Evolutionary conservation across 2,888 invertebrate species (phyloP).

Genomic region (Amblyjoppa proteus): DNA sequence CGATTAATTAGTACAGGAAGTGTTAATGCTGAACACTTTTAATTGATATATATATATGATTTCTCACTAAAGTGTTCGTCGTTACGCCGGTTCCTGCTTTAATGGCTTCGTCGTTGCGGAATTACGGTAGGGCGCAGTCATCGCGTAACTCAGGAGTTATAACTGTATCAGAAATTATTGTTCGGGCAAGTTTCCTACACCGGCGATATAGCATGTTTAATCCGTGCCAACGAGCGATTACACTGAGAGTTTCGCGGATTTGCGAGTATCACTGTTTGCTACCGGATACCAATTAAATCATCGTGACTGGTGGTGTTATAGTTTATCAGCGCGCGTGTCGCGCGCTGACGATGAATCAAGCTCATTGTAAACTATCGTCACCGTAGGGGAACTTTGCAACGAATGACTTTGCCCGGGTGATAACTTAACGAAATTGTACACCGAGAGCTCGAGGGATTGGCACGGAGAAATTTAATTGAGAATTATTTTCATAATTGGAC

Average conservation of each 20-base stretch:
- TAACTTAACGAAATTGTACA: slow-evolving; percentile 5
- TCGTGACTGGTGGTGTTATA: slow-evolving; percentile 10
- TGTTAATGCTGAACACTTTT: background rate
- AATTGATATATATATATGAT: background rate
- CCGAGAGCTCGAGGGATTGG: background rate
- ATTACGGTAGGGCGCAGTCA: slow-evolving; percentile 7
- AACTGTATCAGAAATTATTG: slow-evolving; percentile 47
- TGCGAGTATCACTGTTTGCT: slow-evolving; percentile 33
- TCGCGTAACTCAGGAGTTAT: slow-evolving; percentile 13
- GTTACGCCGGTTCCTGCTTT: background rate
- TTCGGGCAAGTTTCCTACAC: slow-evolving; percentile 41
- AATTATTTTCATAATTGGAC: background rate
- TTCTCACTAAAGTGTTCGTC: background rate
- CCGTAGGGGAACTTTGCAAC: background rate
- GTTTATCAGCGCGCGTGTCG: slow-evolving; percentile 20
- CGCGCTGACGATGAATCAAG: background rate
- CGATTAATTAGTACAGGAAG: too few species aligned
- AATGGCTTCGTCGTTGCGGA: slow-evolving; percentile 44
- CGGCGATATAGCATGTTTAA: slow-evolving; percentile 21
- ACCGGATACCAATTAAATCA: slow-evolving; percentile 43
- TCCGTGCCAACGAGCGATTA: slow-evolving; percentile 52
- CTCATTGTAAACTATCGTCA: background rate
- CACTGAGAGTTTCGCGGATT: slow-evolving; percentile 56
- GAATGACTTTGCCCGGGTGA: background rate
- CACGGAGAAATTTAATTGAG: background rate